Base-by-base conservation (phyloP, 1,140 invertebrate genomes). In the Helicoverpa armigera region DNA sequence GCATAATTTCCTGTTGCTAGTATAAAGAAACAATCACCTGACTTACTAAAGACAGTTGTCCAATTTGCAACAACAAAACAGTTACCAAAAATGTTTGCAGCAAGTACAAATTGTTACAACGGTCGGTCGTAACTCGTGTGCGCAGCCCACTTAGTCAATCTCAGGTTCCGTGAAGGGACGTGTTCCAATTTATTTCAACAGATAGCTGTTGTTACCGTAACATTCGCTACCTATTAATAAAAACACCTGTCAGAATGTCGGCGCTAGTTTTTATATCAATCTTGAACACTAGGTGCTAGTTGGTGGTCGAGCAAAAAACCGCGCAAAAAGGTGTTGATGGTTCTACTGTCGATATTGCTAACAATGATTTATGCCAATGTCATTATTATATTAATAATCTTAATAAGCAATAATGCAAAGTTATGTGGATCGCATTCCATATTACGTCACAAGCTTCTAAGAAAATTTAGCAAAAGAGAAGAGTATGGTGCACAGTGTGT, bases 151-250 rank as follows among this genome's bases (percentile, higher is more conserved):
- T 53, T 77, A 65, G 75, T 77, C 61, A 65, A 13, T 53, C 61
- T 67, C 75, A 74, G 75, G 61, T 77, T 84, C 81, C 74, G 72
- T 80, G 80, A 80, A 84, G 77, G 83, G 73, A 87, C 83, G 86
- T 87, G 85, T 79, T 84, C 74, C 82, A 86, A 87, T 86, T 87
- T 84, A 72, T 67, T 72, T 63, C 51, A 35, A 81, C 65, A 54
- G 31, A 50, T 56, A 79, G 56, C 54, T 72, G 54, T 77, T 72
- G 54, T 56, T 48, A 77, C 73, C 67, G 69, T 79, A 80, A 80
- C 48, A 53, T 67, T 67, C 16, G 63, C 65, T 77, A 77, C 54
- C 53, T 81, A 23, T 48, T 11, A 7, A 75, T 50, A 75, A 75
- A 75, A 75, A 75, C 54, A 61, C 73, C 35, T 75, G 35, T 75